Base-by-base conservation (phyloP, 2,888 invertebrate species). In the Teleogryllus oceanicus region DNA sequence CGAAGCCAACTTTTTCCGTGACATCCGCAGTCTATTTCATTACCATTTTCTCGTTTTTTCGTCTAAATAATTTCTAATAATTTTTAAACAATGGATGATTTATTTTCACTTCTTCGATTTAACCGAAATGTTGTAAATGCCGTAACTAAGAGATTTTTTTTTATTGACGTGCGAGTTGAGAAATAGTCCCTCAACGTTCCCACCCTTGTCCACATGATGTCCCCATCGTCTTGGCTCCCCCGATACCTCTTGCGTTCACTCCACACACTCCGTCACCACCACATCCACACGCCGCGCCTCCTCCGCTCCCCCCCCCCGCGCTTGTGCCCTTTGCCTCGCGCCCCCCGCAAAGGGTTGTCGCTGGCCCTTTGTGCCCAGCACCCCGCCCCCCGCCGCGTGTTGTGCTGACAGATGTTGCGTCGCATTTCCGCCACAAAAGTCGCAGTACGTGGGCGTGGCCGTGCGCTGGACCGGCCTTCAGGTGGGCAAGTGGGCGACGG, bases 391-490 rank as follows among this genome's bases (percentile, higher is more conserved):
- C 62, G 62, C 16, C 62, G 62, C n/a, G 62, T 62, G 62, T 62
- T 62, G 62, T 62, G 62, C 62, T 62, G 62, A 62, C 62, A 62
- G 62, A 62, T 62, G 62, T 62, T 62, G 16, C 13, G 16, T 11
- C 13, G 62, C 62, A n/a, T 62, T 62, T 62, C n/a, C 62, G 62
- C 62, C n/a, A 62, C 62, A 62, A 13, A 62, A 62, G 62, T 62
- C 62, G n/a, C 62, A n/a, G 62, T 13, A 62, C 62, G 62, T 62
- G 62, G 62, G 62, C 62, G 62, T 62, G 62, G 62, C 62, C 62
- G 16, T 5, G 16, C 62, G 62, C 62, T 62, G 62, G 62, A 62
- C 62, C 62, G 62, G n/a, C 62, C 62, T 18, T 62, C 62, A 13
- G n/a, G 62, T n/a, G 62, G n/a, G 62, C 62, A 62, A 62, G 62